A percentile compares a stretch with the other conserved stretches of the same genome.
These are phyloP conservation scores for Cancer borealis DNA, from an alignment of 2,888 invertebrate genomes.

Conservation along the genomic window DNA sequence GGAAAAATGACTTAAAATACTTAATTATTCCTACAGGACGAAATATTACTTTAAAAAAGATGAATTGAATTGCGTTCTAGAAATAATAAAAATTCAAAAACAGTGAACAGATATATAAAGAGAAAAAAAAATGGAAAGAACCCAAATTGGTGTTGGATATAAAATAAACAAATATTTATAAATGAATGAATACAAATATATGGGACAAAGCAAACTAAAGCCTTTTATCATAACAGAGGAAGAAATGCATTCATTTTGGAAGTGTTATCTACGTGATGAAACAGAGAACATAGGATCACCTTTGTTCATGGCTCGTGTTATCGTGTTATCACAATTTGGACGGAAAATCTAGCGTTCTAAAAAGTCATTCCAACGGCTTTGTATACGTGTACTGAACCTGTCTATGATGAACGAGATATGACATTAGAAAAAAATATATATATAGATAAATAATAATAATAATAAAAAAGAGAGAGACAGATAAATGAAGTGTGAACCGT, in stretches of 20 bases:
- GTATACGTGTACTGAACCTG: background rate
- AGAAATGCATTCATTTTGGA: conserved; percentile 20
- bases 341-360: background rate
- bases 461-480: too few species aligned
- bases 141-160: background rate
- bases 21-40: too few species aligned
- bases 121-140: background rate
- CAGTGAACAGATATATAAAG: background rate
- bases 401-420: background rate
- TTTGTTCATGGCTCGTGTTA: too few species aligned
- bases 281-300: background rate
- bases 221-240: background rate
- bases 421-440: too few species aligned
- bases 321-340: background rate
- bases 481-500: too few species aligned
- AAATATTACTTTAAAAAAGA: too few species aligned
- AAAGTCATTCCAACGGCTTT: background rate
- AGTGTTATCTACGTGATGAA: background rate
- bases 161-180: background rate
- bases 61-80: too few species aligned
- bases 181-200: background rate
- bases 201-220: background rate
- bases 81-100: background rate
- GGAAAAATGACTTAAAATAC: too few species aligned
- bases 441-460: too few species aligned